Evolutionary conservation across 2,888 invertebrate genomes (phyloP).

Genomic region (Bedellia somnulentella): DNA sequence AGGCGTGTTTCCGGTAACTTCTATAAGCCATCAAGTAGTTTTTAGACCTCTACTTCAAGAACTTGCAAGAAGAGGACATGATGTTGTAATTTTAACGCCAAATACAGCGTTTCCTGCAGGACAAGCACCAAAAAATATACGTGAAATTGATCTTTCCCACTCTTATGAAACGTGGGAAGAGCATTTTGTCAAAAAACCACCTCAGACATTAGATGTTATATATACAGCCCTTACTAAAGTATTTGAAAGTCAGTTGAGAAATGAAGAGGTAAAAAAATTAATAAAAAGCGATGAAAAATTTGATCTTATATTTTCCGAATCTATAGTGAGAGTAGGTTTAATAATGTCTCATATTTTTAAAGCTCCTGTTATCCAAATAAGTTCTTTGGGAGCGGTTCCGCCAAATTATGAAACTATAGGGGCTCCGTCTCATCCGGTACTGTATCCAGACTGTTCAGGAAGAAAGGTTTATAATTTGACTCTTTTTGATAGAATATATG

Average conservation of each 20-base stretch:
- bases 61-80: slow-evolving; percentile 35
- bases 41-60: slow-evolving; percentile 33
- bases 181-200: background rate
- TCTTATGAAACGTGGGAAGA: background rate
- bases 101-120: background rate
- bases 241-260: slow-evolving; percentile 15
- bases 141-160: background rate
- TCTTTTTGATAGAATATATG: slow-evolving; percentile 17
- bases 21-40: slow-evolving; percentile 30
- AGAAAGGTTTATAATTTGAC: slow-evolving; percentile 15
- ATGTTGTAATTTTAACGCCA: slow-evolving; percentile 38
- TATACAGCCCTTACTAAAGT: background rate
- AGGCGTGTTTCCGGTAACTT: slow-evolving; percentile 19
- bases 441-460: slow-evolving; percentile 15
- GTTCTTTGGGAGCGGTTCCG: slow-evolving; percentile 17
- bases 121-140: background rate
- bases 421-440: slow-evolving; percentile 16
- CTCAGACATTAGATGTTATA: background rate
- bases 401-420: slow-evolving; percentile 16
- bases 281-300: slow-evolving; percentile 13
- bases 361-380: slow-evolving; percentile 23
- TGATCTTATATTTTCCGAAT: slow-evolving; percentile 24
- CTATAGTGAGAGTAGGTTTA: slow-evolving; percentile 14
- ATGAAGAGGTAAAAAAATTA: slow-evolving; percentile 17
- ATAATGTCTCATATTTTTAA: slow-evolving; percentile 19